Evolutionary conservation across 2,888 invertebrate genomes (phyloP).

Genomic region (Trichopoda pennipes): DNA sequence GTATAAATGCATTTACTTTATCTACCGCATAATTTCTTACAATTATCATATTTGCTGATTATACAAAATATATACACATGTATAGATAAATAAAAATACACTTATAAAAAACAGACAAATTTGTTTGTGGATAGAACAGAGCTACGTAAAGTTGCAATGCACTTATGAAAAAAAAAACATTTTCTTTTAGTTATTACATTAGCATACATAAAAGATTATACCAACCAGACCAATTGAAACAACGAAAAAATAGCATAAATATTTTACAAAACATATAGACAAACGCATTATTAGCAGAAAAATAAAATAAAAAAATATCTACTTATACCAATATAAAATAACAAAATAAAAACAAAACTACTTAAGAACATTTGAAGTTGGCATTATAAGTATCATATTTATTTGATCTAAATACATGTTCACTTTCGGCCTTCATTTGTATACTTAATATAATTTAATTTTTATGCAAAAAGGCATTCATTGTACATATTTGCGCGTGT

Average conservation of each 20-base stretch:
- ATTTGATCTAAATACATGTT: slow-evolving; percentile 26
- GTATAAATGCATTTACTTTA: slow-evolving; percentile 4
- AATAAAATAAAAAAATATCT: not conserved
- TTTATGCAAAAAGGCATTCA: slow-evolving; percentile 61
- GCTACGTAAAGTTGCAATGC: slow-evolving; percentile 46
- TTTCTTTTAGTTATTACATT: slow-evolving; percentile 52
- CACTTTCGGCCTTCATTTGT: slow-evolving; percentile 54
- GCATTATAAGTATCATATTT: slow-evolving; percentile 46
- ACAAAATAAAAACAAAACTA: slow-evolving; percentile 31
- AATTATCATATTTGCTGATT: slow-evolving; percentile 64
- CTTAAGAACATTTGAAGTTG: slow-evolving; percentile 54
- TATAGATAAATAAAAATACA: slow-evolving; percentile 4
- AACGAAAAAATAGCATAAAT: slow-evolving; percentile 53
- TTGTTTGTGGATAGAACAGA: slow-evolving; percentile 36
- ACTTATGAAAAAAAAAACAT: not conserved
- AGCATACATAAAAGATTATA: slow-evolving; percentile 61
- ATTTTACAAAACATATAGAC: slow-evolving; percentile 41
- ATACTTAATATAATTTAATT: slow-evolving; percentile 70
- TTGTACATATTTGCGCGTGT: not conserved
- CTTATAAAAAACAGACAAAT: slow-evolving; percentile 10
- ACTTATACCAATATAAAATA: not conserved
- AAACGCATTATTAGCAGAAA: slow-evolving; percentile 43
- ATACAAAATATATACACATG: slow-evolving; percentile 22
- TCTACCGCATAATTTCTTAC: slow-evolving; percentile 26
- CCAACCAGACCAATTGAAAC: slow-evolving; percentile 60